These are phyloP conservation scores for Molossus molossus DNA, from an alignment of 2,797 vertebrate genomes.

Conservation along the genomic window DNA sequence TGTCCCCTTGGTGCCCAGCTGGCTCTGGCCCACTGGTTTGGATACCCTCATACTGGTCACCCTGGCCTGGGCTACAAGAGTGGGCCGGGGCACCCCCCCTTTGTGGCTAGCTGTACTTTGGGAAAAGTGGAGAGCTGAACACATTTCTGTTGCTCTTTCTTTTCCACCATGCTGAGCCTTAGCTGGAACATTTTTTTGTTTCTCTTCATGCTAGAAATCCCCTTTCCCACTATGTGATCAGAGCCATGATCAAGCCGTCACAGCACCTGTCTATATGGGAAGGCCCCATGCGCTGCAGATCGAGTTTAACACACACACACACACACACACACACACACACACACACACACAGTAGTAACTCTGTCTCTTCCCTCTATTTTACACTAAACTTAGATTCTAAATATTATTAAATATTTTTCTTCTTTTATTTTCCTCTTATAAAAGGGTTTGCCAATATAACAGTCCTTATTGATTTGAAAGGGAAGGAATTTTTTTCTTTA, in stretches of 20 bases:
- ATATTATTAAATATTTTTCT: constrained; percentile 47
- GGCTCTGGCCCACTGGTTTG: neutral
- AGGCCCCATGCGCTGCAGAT: neutral
- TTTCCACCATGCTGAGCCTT: neutral
- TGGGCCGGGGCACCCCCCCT: neutral
- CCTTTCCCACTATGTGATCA: neutral
- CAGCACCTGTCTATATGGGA: neutral
- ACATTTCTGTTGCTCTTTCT: constrained; percentile 80
- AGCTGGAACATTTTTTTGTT: constrained; percentile 14
- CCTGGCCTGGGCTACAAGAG: neutral
- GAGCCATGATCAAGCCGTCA: neutral
- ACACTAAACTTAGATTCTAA: constrained; percentile 7
- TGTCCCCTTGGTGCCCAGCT: neutral
- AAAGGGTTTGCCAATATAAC: constrained; percentile 27
- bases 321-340: neutral
- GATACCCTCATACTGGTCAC: neutral
- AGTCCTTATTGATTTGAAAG: constrained; percentile 42
- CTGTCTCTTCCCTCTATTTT: neutral
- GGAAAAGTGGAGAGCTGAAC: constrained; percentile 61
- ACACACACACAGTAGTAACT: neutral
- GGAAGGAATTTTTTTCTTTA: constrained; percentile 39
- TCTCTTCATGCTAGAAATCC: constrained; percentile 36
- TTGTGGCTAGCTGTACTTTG: constrained; percentile 32
- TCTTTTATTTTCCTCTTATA: constrained; percentile 63
- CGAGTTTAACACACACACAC: neutral